A percentile compares a stretch with the other conserved stretches of the same genome.
Evolutionary conservation across 2,797 vertebrate genomes (phyloP).

Genomic region (Garrulus glandarius): DNA sequence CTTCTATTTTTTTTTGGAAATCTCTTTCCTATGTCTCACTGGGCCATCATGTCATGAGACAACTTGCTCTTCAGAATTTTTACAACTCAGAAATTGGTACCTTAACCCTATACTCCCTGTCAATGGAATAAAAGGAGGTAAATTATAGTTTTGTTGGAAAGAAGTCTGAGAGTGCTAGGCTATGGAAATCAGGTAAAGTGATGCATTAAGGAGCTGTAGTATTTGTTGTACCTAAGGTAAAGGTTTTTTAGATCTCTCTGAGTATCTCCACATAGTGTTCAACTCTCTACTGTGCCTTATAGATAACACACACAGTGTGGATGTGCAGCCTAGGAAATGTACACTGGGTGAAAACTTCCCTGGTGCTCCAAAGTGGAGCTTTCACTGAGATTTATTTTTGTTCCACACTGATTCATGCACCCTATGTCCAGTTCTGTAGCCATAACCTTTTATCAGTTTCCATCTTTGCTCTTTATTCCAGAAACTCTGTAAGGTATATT

Average conservation of each 20-base stretch:
- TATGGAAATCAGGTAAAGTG: not conserved
- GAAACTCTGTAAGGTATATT: not conserved
- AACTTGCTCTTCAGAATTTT: not conserved
- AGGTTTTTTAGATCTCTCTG: not conserved
- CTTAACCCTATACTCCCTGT: not conserved
- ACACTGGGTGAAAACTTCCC: not conserved
- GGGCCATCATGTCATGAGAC: not conserved
- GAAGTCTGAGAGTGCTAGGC: not conserved
- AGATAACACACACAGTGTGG: not conserved
- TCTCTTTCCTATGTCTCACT: not conserved
- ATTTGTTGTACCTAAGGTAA: not conserved
- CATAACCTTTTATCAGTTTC: not conserved
- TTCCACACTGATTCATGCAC: not conserved
- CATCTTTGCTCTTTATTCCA: not conserved
- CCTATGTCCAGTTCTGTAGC: not conserved
- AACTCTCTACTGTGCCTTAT: not conserved
- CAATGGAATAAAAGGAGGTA: not conserved
- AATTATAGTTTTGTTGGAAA: not conserved
- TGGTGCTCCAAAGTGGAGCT: not conserved
- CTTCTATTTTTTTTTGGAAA: not conserved
- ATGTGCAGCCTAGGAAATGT: not conserved
- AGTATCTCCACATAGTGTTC: not conserved
- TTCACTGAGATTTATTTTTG: not conserved
- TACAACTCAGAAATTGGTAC: not conserved
- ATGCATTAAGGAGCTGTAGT: not conserved